phyloP scores from a whole-genome alignment of 2,888 invertebrate genomes.

The Tipula unca region DNA sequence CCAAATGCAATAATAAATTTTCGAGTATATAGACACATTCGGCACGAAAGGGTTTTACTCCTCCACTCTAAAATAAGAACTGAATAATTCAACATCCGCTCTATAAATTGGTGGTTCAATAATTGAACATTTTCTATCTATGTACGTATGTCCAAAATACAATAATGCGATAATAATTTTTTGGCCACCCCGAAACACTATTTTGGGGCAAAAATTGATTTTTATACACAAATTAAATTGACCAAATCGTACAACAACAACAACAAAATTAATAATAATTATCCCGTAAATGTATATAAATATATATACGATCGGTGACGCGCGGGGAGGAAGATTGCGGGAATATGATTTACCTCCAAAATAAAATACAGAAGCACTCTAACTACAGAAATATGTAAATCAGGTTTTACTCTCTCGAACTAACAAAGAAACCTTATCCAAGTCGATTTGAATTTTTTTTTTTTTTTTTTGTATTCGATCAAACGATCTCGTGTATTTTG shows the following conservation, averaged over 20 bases:
- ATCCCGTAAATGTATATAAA: neutral
- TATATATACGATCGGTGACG: neutral
- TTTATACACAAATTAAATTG: neutral
- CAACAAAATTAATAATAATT: neutral
- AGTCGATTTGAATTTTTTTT: neutral
- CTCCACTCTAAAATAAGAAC: neutral
- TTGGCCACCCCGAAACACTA: neutral
- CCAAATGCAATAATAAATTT: neutral
- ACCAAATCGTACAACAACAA: neutral
- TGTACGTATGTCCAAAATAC: too few relatives aligned
- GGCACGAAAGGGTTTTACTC: neutral
- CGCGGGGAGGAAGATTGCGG: too few relatives aligned
- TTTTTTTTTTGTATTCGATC: neutral
- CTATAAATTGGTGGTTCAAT: neutral
- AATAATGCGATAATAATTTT: neutral
- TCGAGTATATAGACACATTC: neutral
- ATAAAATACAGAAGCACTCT: constrained; percentile 8
- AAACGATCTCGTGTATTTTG: neutral
- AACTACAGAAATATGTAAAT: too few relatives aligned
- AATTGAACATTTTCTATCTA: neutral
- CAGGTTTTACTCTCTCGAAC: too few relatives aligned
- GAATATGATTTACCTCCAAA: neutral
- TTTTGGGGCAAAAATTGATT: neutral
- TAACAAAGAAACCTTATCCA: neutral
- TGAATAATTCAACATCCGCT: neutral